phyloP scores from a whole-genome alignment of 1,140 invertebrate species.

The Euschistus heros region DNA sequence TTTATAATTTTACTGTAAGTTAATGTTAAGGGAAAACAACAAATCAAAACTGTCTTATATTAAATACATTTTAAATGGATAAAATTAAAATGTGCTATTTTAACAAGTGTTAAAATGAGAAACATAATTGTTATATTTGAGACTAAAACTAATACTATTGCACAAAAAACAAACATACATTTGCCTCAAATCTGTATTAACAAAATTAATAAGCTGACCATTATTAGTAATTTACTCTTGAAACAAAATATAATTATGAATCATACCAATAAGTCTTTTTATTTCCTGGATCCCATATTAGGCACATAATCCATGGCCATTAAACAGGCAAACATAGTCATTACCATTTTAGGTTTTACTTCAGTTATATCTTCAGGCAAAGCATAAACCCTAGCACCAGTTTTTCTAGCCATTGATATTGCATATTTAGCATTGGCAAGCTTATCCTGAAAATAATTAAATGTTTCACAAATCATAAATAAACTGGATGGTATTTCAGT shows the following conservation, averaged over 20 bases:
- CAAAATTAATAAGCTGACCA: background rate
- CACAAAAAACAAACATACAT: background rate
- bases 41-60: background rate
- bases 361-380: constrained; percentile 99
- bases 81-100: background rate
- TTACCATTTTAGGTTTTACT: constrained; percentile 96
- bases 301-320: constrained; percentile 95
- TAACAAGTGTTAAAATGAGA: background rate
- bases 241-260: background rate
- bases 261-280: background rate
- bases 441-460: constrained; percentile 55
- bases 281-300: constrained; percentile 51
- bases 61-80: background rate
- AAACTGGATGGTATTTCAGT: too few relatives aligned
- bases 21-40: background rate
- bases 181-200: background rate
- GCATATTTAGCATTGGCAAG: constrained; percentile 97
- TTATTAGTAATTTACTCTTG: background rate
- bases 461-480: too few relatives aligned
- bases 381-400: constrained; percentile 93
- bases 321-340: constrained; percentile 98
- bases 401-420: constrained; percentile 93
- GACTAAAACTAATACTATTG: background rate
- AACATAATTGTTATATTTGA: background rate
- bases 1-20: background rate